Percentiles rank a stretch among this genome's conserved stretches.
Evolutionary conservation across 2,888 invertebrate species (phyloP).

Genomic region (Cryptocephalus moraei): DNA sequence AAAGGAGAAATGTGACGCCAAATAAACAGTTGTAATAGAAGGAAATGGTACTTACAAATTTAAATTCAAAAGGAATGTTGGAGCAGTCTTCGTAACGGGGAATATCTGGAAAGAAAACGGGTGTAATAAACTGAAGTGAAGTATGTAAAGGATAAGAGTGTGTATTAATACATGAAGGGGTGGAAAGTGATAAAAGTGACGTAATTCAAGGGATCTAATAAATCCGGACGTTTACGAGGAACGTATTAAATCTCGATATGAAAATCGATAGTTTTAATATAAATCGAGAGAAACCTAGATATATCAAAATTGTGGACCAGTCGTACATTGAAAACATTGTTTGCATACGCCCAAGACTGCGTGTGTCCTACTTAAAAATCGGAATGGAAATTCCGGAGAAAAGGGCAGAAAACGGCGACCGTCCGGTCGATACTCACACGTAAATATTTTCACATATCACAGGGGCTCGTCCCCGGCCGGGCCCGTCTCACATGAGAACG

Average conservation of each 20-base stretch:
- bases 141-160: too few relatives aligned
- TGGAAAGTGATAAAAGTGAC: too few relatives aligned
- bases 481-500: conserved; percentile 11
- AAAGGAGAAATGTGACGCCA: too few relatives aligned
- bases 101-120: neutral
- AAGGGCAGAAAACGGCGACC: conserved; percentile 7
- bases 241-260: neutral
- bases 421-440: conserved; percentile 20
- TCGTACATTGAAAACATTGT: conserved; percentile 30
- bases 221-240: too few relatives aligned
- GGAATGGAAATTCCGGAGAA: conserved; percentile 22
- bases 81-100: neutral
- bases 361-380: conserved; percentile 33
- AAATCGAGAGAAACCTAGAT: conserved; percentile 30
- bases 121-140: too few relatives aligned
- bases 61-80: neutral
- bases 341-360: conserved; percentile 34
- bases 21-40: too few relatives aligned
- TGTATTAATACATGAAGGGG: too few relatives aligned
- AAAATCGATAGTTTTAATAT: conserved; percentile 34
- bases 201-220: too few relatives aligned
- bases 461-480: conserved; percentile 15
- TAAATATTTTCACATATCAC: conserved; percentile 14
- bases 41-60: neutral
- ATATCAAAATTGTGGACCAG: conserved; percentile 35